phyloP scores from a whole-genome alignment of 2,888 invertebrate genomes.

The Drosophila barbarae region DNA sequence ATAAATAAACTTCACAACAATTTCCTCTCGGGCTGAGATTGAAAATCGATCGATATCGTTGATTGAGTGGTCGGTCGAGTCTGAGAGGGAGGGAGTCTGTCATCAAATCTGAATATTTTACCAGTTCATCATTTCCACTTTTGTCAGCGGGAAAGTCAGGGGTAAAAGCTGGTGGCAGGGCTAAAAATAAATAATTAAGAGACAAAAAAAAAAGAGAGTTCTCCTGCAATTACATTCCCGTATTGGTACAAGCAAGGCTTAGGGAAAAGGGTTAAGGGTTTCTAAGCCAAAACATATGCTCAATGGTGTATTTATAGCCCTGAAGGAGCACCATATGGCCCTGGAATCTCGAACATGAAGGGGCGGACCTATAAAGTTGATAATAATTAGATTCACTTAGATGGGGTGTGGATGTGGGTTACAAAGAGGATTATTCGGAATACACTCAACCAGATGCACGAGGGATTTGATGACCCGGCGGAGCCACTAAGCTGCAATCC shows the following conservation, averaged over 20 bases:
- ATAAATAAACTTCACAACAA: constrained; percentile 51
- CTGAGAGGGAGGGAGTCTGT: constrained; percentile 1
- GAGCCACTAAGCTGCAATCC: constrained; percentile 10
- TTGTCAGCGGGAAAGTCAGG: neutral
- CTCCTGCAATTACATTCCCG: constrained; percentile 2
- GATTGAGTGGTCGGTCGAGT: constrained; percentile 16
- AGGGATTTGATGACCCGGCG: neutral
- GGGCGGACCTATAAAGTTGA: constrained; percentile 19
- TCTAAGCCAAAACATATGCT: constrained; percentile 23
- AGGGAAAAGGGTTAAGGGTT: neutral
- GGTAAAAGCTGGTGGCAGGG: neutral
- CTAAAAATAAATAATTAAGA: constrained; percentile 45
- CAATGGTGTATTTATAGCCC: constrained; percentile 25
- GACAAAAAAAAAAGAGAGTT: constrained; percentile 27
- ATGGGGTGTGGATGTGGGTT: neutral
- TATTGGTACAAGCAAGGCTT: neutral
- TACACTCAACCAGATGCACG: neutral
- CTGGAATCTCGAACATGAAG: neutral
- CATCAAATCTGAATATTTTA: constrained; percentile 40
- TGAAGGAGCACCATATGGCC: constrained; percentile 20
- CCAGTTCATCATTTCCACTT: constrained; percentile 38
- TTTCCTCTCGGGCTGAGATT: constrained; percentile 41
- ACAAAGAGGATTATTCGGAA: constrained; percentile 2
- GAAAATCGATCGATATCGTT: constrained; percentile 48
- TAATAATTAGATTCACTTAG: constrained; percentile 33